These are phyloP conservation scores for Tenthredo amoena DNA, from an alignment of 2,888 invertebrate species.

Conservation along the genomic window DNA sequence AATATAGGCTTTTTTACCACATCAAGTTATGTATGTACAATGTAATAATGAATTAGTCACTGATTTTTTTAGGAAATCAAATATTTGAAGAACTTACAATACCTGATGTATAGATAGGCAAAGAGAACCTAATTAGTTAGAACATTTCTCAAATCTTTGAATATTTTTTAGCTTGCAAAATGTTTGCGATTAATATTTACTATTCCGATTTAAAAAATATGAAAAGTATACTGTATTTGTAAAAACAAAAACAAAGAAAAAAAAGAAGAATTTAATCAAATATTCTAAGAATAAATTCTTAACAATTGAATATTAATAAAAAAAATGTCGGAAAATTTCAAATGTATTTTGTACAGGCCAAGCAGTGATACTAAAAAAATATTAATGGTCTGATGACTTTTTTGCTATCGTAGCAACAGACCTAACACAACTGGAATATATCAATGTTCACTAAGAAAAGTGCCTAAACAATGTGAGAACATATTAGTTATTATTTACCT, in stretches of 20 bases:
- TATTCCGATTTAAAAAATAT: background rate
- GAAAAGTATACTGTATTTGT: conserved; percentile 8
- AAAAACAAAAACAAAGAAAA: background rate
- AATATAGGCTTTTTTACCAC: conserved; percentile 14
- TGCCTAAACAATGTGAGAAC: conserved; percentile 66
- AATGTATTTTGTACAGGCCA: conserved; percentile 33
- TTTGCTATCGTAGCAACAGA: conserved; percentile 29
- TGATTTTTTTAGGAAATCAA: conserved; percentile 14
- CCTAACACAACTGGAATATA: conserved; percentile 47
- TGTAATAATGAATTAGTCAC: conserved; percentile 18
- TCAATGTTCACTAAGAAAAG: conserved; percentile 63
- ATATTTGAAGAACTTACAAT: conserved; percentile 21
- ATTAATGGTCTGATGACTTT: conserved; percentile 29
- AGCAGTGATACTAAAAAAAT: conserved; percentile 39
- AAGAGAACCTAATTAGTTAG: conserved; percentile 1
- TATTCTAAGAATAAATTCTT: conserved; percentile 24
- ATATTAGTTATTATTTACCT: conserved; percentile 58
- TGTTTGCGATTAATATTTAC: conserved; percentile 22
- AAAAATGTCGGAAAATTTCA: background rate
- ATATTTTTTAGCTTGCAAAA: conserved; percentile 12
- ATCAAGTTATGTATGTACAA: conserved; percentile 24
- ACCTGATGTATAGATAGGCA: conserved; percentile 29
- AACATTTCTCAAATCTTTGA: background rate
- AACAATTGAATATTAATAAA: conserved; percentile 19
- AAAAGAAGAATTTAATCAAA: conserved; percentile 5